A percentile compares a stretch with the other conserved stretches of the same genome.
Conservation (phyloP, 2,888 invertebrate genomes). For the Thecophora atra region DNA sequence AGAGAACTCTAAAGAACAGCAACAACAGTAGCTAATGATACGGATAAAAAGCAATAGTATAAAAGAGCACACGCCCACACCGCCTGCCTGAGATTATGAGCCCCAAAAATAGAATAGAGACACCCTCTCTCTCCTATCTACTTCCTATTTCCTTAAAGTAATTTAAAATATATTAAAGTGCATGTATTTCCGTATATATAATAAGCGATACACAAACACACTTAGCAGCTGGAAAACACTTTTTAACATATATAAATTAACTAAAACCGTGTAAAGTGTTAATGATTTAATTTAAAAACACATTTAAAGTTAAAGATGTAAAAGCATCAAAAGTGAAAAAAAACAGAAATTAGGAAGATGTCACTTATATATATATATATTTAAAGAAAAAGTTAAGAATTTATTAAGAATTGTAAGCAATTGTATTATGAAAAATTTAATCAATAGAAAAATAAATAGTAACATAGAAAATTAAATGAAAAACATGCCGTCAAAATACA, state of each 20-base stretch:
- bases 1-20: slow-evolving; percentile 5
- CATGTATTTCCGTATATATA: background rate
- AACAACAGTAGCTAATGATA: slow-evolving; percentile 28
- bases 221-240: slow-evolving; percentile 13
- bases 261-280: slow-evolving; percentile 25
- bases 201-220: background rate
- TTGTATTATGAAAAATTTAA: slow-evolving; percentile 17
- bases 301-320: slow-evolving; percentile 7
- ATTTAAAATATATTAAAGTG: too few relatives aligned
- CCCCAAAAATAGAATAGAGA: too few relatives aligned
- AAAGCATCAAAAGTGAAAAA: background rate
- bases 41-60: slow-evolving; percentile 35
- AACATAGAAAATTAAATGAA: background rate
- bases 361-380: slow-evolving; percentile 16
- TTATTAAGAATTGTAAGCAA: slow-evolving; percentile 8
- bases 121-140: too few relatives aligned
- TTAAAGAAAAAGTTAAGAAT: slow-evolving; percentile 8
- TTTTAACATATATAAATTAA: slow-evolving; percentile 25
- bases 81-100: too few relatives aligned
- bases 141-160: too few relatives aligned
- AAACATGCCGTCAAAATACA: background rate
- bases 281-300: slow-evolving; percentile 27
- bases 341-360: slow-evolving; percentile 6
- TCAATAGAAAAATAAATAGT: slow-evolving; percentile 8
- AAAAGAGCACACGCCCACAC: slow-evolving; percentile 39